Evolutionary conservation across 2,113 vertebrate species (phyloP), one percentile per base, ranked within the genome.

Genomic region (Bagarius yarrelli): DNA sequence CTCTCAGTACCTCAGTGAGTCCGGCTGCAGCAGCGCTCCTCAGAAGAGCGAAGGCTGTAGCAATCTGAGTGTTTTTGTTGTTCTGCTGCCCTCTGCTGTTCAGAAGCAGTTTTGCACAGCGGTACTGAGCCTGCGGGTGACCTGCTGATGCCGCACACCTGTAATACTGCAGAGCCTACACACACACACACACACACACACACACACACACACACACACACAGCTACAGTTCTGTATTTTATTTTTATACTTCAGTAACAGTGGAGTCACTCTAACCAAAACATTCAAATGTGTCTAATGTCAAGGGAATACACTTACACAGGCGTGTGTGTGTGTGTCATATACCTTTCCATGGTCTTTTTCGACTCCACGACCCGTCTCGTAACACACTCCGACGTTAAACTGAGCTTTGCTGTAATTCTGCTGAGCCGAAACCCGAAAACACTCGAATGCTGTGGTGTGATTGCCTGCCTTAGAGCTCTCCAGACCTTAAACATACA

Each of bases 391-490:
- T 0, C 94, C 98, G 0, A 92, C 81, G 0, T 99, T 98, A 91
- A 96, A 99, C 88, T 98, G 96, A 52, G 96, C 96, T 89, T 98
- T 99, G 89, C 87, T 92, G 91, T 98, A 98, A 76, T 94, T 93
- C 1, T 89, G 94, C 52, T 93, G 90, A 15, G 97, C 96, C 1
- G 96, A 94, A 86, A 94, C 92, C n/a, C 90, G 88, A 87, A 99
- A 99, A 88, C 94, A 97, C 77, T 87, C 87, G 76, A 96, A 98
- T 21, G 94, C 96, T 12, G 88, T 83, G 0, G 80, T 14, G 32
- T 90, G 77, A 81, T 91, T 89, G 11, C 92, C 90, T 1, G 56
- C 83, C 0, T 88, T 91, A 78, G 93, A 91, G 60, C 84, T 96
- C 89, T 97, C 91, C 61, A 96, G 87, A 72, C 96, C 97, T 98